Base-by-base conservation (phyloP, 2,113 vertebrate genomes). In the Heterotilapia buettikoferi region DNA sequence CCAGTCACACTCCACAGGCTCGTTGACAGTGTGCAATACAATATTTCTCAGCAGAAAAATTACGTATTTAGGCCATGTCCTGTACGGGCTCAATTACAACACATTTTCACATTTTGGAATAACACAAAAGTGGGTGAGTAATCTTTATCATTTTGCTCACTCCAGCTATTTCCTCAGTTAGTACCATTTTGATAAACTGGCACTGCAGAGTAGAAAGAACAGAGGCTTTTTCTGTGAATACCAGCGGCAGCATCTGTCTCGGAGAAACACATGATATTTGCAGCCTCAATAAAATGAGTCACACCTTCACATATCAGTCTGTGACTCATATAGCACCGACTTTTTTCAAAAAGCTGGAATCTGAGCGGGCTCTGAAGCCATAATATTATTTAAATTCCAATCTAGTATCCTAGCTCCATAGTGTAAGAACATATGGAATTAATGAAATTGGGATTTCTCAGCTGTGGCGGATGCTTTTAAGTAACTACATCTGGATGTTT, bases 241-340 rank as follows among this genome's bases (percentile, higher is more conserved):
- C 16, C 33, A 59, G 14, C 5, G 1, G 13, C 56, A 59, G 14
- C 50, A 86, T 85, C 52, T 66, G 73, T 82, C 57, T 61, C 54
- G 31, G 59, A 71, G 54, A 86, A 68, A 38, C 53, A 13, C 21
- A 16, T 76, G 78, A 89, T 90, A 91, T 86, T 68, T 84, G 43
- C 73, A 56, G 85, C 31, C 33, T 85, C 86, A 68, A 56, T 87
- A 84, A 86, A 90, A 82, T 93, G 84, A 94, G 80, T 93, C 90
- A 91, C 45, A 82, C 66, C 59, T 82, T 88, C 52, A n/a, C 18
- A 83, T 87, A 86, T 84, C 24, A 14, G 57, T 38, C 43, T 18
- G 76, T 91, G 92, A 94, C 82, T 91, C 90, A 93, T 57, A 38
- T 52, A 19, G 10, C 45, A 8, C 3, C 6, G 16, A 73, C 84